These are phyloP conservation scores for Thumatha senex DNA, from an alignment of 2,888 invertebrate species.

Conservation along the genomic window DNA sequence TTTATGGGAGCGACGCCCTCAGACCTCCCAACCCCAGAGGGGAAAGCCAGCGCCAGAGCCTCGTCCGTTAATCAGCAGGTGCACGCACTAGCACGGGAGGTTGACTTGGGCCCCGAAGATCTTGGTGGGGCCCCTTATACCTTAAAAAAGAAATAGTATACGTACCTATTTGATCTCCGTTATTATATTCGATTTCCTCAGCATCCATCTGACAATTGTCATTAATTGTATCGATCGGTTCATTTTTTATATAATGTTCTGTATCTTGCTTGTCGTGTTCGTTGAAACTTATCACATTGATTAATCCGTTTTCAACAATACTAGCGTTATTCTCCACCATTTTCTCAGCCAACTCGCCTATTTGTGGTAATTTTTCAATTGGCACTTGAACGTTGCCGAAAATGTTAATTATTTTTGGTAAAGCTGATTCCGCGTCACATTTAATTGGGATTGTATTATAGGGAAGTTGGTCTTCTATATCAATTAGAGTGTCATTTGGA, in stretches of 20 bases:
- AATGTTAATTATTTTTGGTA: conserved; percentile 41
- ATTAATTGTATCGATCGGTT: neutral
- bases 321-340: no score
- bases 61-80: no score
- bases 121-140: no score
- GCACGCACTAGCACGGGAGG: no score
- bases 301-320: neutral
- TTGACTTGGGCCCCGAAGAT: no score
- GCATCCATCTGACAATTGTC: no score
- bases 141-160: neutral
- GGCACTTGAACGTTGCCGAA: conserved; percentile 36
- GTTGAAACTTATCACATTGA: no score
- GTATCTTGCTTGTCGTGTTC: no score
- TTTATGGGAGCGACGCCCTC: no score
- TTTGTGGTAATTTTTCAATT: conserved; percentile 9
- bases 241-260: neutral
- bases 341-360: neutral
- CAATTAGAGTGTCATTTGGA: no score
- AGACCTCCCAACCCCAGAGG: no score
- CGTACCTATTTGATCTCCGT: neutral
- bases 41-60: no score
- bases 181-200: neutral
- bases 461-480: neutral
- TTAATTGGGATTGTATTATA: neutral
- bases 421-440: neutral